A percentile compares a stretch with the other conserved stretches of the same genome.
Conservation (phyloP, 2,113 vertebrate species). For the Marmota monax region DNA sequence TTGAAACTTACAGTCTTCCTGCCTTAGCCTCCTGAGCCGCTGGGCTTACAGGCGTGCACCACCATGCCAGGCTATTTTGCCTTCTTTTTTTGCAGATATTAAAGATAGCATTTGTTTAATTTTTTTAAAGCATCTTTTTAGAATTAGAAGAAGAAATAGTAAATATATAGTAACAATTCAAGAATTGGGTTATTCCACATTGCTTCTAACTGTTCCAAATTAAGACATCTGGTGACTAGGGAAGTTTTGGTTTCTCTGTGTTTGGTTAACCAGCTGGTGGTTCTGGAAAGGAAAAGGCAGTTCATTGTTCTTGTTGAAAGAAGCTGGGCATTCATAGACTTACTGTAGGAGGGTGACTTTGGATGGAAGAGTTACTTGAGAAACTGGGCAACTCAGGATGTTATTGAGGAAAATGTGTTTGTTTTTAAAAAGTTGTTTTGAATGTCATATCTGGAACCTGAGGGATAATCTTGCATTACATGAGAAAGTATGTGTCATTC, state of each 20-base stretch:
- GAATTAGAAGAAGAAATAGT: slow-evolving; percentile 66
- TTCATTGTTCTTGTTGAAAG: slow-evolving; percentile 72
- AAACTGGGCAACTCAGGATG: slow-evolving; percentile 77
- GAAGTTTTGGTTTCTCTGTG: slow-evolving; percentile 65
- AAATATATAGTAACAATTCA: slow-evolving; percentile 67
- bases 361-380: slow-evolving; percentile 79
- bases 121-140: slow-evolving; percentile 59
- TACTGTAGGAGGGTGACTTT: slow-evolving; percentile 75
- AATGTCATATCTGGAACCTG: slow-evolving; percentile 24
- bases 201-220: slow-evolving; percentile 75
- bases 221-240: slow-evolving; percentile 71
- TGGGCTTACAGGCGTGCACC: too few species aligned
- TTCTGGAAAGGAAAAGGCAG: slow-evolving; percentile 77
- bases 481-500: slow-evolving; percentile 46
- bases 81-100: neutral
- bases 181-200: slow-evolving; percentile 26
- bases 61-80: too few species aligned
- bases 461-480: neutral
- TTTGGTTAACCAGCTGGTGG: slow-evolving; percentile 65
- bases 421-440: slow-evolving; percentile 32
- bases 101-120: slow-evolving; percentile 49
- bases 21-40: too few species aligned
- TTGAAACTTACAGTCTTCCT: too few species aligned
- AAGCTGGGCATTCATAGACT: slow-evolving; percentile 80
- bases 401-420: slow-evolving; percentile 73